phyloP scores from a whole-genome alignment of 1,140 invertebrate genomes.

The Drosophila repleta region DNA sequence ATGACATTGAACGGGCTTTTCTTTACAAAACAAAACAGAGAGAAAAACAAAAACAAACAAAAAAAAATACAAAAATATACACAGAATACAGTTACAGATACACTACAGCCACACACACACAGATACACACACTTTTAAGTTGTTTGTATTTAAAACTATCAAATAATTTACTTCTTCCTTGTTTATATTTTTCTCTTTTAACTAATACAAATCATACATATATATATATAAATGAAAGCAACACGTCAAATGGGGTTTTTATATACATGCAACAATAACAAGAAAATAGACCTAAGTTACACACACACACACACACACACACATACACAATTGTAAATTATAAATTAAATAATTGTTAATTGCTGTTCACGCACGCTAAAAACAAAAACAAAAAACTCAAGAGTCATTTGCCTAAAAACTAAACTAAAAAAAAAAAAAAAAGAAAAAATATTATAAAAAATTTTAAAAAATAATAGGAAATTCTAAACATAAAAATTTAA shows the following conservation, averaged over 20 bases:
- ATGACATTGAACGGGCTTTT: slow-evolving; percentile 56
- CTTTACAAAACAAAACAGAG: slow-evolving; percentile 53
- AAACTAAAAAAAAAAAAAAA: slow-evolving; percentile 40
- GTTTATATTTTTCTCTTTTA: slow-evolving; percentile 40
- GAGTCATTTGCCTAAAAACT: slow-evolving; percentile 40
- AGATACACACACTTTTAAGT: slow-evolving; percentile 40
- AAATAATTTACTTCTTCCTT: slow-evolving; percentile 32
- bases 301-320: slow-evolving; percentile 14
- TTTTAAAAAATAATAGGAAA: slow-evolving; percentile 36
- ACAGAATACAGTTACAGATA: slow-evolving; percentile 6
- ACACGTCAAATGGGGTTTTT: slow-evolving; percentile 32
- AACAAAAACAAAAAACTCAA: slow-evolving; percentile 37
- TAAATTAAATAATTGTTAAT: slow-evolving; percentile 56
- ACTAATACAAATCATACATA: slow-evolving; percentile 40
- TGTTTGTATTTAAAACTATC: slow-evolving; percentile 15
- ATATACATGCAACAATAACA: slow-evolving; percentile 39
- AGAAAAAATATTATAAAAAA: not conserved
- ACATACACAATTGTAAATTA: slow-evolving; percentile 26
- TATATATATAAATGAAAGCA: slow-evolving; percentile 10
- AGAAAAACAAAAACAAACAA: slow-evolving; percentile 38
- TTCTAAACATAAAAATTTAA: slow-evolving; percentile 24
- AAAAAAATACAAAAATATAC: slow-evolving; percentile 14
- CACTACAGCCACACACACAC: slow-evolving; percentile 25
- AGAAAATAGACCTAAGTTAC: slow-evolving; percentile 58
- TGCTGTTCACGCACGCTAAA: slow-evolving; percentile 74